These are phyloP conservation scores for Rhysida immarginata DNA, from an alignment of 1,140 invertebrate species.

Conservation along the genomic window DNA sequence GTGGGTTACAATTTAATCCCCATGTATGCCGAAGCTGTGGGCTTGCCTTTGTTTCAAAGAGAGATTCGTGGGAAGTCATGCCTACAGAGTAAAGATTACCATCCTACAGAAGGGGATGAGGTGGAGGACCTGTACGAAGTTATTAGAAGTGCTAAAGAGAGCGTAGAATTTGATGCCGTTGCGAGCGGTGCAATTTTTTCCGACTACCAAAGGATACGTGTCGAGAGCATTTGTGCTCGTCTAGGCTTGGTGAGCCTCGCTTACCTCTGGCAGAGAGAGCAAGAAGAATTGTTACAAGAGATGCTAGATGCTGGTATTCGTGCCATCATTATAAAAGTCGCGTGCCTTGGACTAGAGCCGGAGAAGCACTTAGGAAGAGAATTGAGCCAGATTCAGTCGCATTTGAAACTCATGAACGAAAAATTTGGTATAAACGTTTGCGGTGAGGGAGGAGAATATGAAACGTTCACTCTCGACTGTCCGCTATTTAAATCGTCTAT, in stretches of 20 bases:
- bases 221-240: conserved; percentile 93
- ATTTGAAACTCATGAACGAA: conserved; percentile 72
- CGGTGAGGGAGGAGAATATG: conserved; percentile 98
- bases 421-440: conserved; percentile 95
- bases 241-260: conserved; percentile 74
- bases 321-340: conserved; percentile 93
- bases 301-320: conserved; percentile 88
- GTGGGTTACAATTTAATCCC: conserved; percentile 90
- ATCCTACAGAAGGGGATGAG: conserved; percentile 77
- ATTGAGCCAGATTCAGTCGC: conserved; percentile 64
- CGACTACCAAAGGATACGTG: conserved; percentile 90
- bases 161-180: conserved; percentile 73
- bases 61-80: conserved; percentile 60
- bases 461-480: conserved; percentile 93
- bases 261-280: conserved; percentile 88
- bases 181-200: conserved; percentile 93
- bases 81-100: conserved; percentile 64
- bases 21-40: conserved; percentile 83
- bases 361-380: conserved; percentile 72
- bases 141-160: conserved; percentile 67
- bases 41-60: conserved; percentile 66
- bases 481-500: conserved; percentile 83
- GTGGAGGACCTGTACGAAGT: conserved; percentile 94
- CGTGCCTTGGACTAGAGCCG: conserved; percentile 69
- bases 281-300: conserved; percentile 84